Evolutionary conservation across 2,797 vertebrate genomes (phyloP).

Genomic region (Philypnodon macrostomus): DNA sequence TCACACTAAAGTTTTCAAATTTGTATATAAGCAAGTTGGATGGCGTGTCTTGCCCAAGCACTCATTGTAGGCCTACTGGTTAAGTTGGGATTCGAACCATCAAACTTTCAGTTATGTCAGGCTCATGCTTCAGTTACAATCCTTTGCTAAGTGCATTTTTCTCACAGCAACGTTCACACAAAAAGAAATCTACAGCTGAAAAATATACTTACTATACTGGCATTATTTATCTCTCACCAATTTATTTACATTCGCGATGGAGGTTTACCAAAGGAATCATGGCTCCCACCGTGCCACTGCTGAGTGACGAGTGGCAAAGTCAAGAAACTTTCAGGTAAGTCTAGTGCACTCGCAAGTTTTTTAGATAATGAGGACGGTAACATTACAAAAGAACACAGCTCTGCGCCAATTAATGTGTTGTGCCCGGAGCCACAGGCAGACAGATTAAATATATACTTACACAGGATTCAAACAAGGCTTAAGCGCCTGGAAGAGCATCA

Average conservation of each 20-base stretch:
- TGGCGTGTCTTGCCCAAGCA: no score
- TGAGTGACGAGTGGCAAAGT: conserved; percentile 33
- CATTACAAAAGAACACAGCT: conserved; percentile 8
- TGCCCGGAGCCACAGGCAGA: conserved; percentile 45
- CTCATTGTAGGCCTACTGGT: no score
- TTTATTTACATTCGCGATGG: conserved; percentile 63
- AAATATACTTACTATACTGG: conserved; percentile 43
- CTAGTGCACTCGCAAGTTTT: conserved; percentile 41
- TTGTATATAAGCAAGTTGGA: no score
- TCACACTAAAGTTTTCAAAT: no score
- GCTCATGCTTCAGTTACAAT: conserved; percentile 43
- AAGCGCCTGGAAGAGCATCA: conserved; percentile 63
- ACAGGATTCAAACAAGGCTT: conserved; percentile 64
- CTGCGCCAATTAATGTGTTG: no score
- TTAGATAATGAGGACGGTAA: conserved; percentile 27
- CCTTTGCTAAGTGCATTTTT: conserved; percentile 65
- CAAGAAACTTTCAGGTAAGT: conserved; percentile 56
- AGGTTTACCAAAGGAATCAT: conserved; percentile 28
- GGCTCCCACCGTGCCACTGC: conserved; percentile 14
- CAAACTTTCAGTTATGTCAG: no score
- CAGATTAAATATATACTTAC: conserved; percentile 65
- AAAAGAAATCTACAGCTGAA: conserved; percentile 19
- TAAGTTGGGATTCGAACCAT: no score
- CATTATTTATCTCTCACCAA: no score
- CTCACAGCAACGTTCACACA: conserved; percentile 37